Base-by-base conservation (phyloP, 2,113 vertebrate species). In the Oryzias woworae region DNA sequence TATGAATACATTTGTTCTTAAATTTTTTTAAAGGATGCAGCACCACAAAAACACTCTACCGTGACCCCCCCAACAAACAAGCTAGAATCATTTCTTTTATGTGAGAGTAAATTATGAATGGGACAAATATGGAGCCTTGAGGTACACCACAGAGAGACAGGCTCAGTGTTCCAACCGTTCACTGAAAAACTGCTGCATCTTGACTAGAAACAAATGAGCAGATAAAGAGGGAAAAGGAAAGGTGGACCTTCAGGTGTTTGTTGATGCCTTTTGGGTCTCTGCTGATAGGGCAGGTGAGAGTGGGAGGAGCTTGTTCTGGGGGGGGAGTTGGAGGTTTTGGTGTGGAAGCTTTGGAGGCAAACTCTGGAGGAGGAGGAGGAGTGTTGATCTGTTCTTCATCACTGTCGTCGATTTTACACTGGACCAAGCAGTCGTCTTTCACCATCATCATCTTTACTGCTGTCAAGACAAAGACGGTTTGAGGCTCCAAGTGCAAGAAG, bases 251-350 rank as follows among this genome's bases (percentile, higher is more conserved):
- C 4, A 94, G 84, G 70, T 93, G 91, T 62, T 85, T 82, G 83
- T 93, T 94, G 78, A 93, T 89, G 14, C 87, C 89, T 4, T 61
- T 70, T 3, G 90, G 93, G 77, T 94, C 92, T 69, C 92, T 90
- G 65, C 31, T 84, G 50, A 88, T 80, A 14, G 73, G 50, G 15
- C 2, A 45, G 26, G 43, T 62, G 20, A 43, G 69, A 41, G 41
- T 75, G 15, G 82, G 60, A 1, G 66, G 69, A 17, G 63, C 20
- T 48, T 77, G 28, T 3, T 74, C 56, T 2, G 53, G 22, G 10
- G 63, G 53, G 28, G 53, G 81, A 26, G 49, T 75, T 20, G 53
- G 80, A 49, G 83, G 28, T 72, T 31, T 72, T 8, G 73, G 57
- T 4, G 80, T 71, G 0, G 71, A 24, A 41, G 63, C 58, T 56